Conservation (phyloP, 2,888 invertebrate species). For the Griposia aprilina region DNA sequence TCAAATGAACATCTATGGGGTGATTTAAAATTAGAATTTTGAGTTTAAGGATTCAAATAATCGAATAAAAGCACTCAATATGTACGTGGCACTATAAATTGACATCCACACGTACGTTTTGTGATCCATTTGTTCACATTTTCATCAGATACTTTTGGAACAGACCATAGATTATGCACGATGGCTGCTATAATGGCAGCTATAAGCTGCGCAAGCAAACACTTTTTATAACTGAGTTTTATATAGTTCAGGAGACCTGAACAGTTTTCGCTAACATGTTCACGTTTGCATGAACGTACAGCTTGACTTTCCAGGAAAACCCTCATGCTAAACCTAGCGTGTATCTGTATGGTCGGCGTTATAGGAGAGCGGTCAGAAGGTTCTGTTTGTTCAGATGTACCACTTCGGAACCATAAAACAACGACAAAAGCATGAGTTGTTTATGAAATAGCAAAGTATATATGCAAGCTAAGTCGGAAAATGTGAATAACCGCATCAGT, state of each 20-base stretch:
- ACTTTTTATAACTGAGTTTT: background rate
- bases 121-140: background rate
- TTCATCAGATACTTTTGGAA: background rate
- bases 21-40: background rate
- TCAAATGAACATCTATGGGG: background rate
- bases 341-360: background rate
- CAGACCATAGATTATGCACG: background rate
- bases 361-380: background rate
- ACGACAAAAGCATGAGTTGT: background rate
- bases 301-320: background rate
- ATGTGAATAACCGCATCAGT: background rate
- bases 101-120: background rate
- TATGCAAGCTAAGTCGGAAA: background rate
- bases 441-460: background rate
- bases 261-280: background rate
- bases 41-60: background rate
- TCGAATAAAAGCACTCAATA: background rate
- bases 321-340: background rate
- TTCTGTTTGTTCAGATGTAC: too few relatives aligned
- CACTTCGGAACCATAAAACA: background rate
- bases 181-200: background rate
- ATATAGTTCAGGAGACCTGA: too few relatives aligned
- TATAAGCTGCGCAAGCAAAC: constrained; percentile 4
- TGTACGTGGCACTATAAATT: background rate
- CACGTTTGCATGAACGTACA: background rate